Evolutionary conservation across 2,797 vertebrate genomes (phyloP).

Genomic region (Syngnathus acus): DNA sequence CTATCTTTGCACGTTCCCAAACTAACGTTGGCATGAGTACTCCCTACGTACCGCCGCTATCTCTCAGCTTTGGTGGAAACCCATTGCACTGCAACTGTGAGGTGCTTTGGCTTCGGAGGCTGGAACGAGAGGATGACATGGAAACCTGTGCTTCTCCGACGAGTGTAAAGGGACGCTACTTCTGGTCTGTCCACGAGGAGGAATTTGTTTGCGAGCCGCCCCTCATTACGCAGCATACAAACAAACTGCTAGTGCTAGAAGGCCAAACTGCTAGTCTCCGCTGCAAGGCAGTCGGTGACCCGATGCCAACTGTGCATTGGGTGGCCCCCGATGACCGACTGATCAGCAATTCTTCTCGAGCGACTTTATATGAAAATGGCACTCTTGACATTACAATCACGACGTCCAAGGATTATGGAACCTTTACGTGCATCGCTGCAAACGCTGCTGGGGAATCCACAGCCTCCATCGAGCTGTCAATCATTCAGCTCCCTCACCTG

Average conservation of each 20-base stretch:
- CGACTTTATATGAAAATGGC: conserved; percentile 87
- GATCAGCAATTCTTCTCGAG: conserved; percentile 89
- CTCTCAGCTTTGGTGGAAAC: conserved; percentile 93
- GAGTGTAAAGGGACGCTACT: conserved; percentile 89
- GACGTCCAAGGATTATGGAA: conserved; percentile 91
- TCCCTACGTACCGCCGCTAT: conserved; percentile 82
- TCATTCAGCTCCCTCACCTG: conserved; percentile 94
- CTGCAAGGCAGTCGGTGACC: conserved; percentile 95
- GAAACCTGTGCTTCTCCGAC: conserved; percentile 95
- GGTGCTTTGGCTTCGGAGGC: conserved; percentile 87
- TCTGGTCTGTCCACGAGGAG: conserved; percentile 92
- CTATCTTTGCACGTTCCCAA: conserved; percentile 91
- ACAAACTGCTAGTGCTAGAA: conserved; percentile 89
- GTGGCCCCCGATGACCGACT: conserved; percentile 89
- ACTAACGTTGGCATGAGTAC: conserved; percentile 73
- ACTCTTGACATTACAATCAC: conserved; percentile 91
- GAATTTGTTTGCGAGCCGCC: conserved; percentile 96
- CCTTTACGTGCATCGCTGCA: conserved; percentile 94
- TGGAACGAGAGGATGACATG: conserved; percentile 92
- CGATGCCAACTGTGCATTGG: conserved; percentile 92
- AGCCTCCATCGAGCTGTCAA: conserved; percentile 86
- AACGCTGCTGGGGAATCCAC: conserved; percentile 97
- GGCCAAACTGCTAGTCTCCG: conserved; percentile 91
- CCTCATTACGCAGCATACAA: conserved; percentile 92
- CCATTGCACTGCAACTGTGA: conserved; percentile 97